Evolutionary conservation across 2,888 invertebrate genomes (phyloP).

Genomic region (Hybos culiciformis): DNA sequence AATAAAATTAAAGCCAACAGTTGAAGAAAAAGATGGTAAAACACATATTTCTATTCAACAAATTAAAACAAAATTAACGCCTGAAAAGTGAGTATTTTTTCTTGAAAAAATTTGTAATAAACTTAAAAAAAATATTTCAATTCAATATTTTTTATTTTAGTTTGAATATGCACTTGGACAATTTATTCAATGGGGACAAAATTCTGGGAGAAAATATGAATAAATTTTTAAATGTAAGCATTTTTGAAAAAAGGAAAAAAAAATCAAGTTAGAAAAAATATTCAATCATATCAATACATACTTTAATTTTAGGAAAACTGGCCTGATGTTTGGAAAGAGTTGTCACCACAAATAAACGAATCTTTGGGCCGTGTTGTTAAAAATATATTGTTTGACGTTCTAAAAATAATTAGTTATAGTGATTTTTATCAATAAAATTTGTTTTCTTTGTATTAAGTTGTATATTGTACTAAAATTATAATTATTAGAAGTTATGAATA

Average conservation of each 20-base stretch:
- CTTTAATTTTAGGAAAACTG: no score
- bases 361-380: slow-evolving; percentile 28
- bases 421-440: no score
- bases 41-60: slow-evolving; percentile 26
- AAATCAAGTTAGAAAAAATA: no score
- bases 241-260: no score
- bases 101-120: background rate
- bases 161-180: slow-evolving; percentile 20
- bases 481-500: no score
- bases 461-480: no score
- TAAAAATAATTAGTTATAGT: slow-evolving; percentile 30
- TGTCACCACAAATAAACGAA: slow-evolving; percentile 28
- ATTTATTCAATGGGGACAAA: slow-evolving; percentile 30
- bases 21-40: slow-evolving; percentile 23
- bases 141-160: background rate
- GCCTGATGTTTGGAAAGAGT: slow-evolving; percentile 34
- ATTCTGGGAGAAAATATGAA: slow-evolving; percentile 27
- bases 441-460: no score
- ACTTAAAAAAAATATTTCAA: background rate
- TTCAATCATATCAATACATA: no score
- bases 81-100: slow-evolving; percentile 23
- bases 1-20: slow-evolving; percentile 28
- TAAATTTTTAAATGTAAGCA: slow-evolving; percentile 29
- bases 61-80: slow-evolving; percentile 28
- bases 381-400: slow-evolving; percentile 24